These are phyloP conservation scores for Doryteuthis pealeii DNA, from an alignment of 1,140 invertebrate genomes.

Conservation along the genomic window DNA sequence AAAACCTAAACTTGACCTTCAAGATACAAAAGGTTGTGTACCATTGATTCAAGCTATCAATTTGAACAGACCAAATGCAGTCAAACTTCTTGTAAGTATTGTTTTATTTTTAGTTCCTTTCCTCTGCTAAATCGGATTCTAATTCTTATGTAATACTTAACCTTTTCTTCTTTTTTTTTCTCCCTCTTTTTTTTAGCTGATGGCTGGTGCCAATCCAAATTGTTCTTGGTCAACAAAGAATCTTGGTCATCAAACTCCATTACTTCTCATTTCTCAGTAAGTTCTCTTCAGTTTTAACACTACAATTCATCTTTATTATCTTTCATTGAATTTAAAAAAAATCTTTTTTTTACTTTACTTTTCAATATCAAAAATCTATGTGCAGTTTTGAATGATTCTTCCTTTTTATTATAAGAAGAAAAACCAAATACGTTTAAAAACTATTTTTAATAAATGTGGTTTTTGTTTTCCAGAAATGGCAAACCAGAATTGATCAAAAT, in stretches of 20 bases:
- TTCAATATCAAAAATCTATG: no score
- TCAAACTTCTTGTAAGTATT: constrained; percentile 48
- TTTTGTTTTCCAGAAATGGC: no score
- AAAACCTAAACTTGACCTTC: constrained; percentile 50
- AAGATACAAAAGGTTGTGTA: constrained; percentile 44
- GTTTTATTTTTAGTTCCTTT: not conserved
- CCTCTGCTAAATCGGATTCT: not conserved
- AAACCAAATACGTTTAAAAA: no score
- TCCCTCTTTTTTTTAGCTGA: constrained; percentile 34
- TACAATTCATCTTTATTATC: no score
- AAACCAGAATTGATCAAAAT: constrained; percentile 31
- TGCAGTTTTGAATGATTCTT: no score
- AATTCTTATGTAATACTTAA: no score
- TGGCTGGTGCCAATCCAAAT: constrained; percentile 56
- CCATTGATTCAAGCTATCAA: constrained; percentile 54
- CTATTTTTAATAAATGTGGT: no score
- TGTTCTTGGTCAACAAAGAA: constrained; percentile 14
- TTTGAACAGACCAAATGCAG: constrained; percentile 30
- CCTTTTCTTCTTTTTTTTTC: no score
- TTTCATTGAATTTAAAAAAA: no score
- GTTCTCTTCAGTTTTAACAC: constrained; percentile 13
- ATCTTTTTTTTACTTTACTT: no score
- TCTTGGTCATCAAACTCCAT: constrained; percentile 34
- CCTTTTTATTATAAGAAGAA: no score
- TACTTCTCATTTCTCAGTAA: constrained; percentile 45